Base-by-base conservation (phyloP, 2,888 invertebrate genomes). In the Magallana nippona region DNA sequence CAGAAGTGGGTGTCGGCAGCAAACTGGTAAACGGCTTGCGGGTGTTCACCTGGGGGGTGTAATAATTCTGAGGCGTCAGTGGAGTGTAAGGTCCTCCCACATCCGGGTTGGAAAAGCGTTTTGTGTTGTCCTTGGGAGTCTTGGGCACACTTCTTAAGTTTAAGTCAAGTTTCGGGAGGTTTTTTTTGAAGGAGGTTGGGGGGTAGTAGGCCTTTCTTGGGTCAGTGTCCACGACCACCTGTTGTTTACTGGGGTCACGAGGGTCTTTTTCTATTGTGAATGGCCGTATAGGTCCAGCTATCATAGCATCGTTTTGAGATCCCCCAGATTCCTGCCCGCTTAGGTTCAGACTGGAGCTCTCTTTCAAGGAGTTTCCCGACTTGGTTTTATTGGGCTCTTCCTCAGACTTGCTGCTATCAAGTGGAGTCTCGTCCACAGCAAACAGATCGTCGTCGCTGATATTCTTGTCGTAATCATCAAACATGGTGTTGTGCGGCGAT, bases 61-160 rank as follows among this genome's bases (percentile, higher is more conserved):
- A 80, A 10, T 27, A 80, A 22, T 80, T 80, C 15, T 57, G 80
- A 19, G 80, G 80, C 15, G 80, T 80, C 2, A 80, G 8, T 19
- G 80, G 80, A 57, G 22, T 57, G 27, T 71, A 71, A 1, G 80
- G 56, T 2, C 57, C 19, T 10, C 22, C 13, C 10, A 58, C 19
- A 17, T 56, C 56, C n/a, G 80, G 80, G 56, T 56, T 80, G n/a
- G 80, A 80, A 15, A 80, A 58, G 10, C 80, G 80, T 10, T 58
- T 57, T 58, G 19, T 10, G 3, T 15, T 58, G 19, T 57, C 22
- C 55, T 15, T 55, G 44, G 44, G 44, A 19, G 55, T 44, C 55
- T 78, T 78, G 10, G 55, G 27, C n/a, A 11, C 32, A 27, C 32
- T 71, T 27, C 32, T 11, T 27, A 71, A 15, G 15, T 71, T 10